phyloP scores from a whole-genome alignment of 1,140 invertebrate species.

The Diabrotica undecimpunctata region DNA sequence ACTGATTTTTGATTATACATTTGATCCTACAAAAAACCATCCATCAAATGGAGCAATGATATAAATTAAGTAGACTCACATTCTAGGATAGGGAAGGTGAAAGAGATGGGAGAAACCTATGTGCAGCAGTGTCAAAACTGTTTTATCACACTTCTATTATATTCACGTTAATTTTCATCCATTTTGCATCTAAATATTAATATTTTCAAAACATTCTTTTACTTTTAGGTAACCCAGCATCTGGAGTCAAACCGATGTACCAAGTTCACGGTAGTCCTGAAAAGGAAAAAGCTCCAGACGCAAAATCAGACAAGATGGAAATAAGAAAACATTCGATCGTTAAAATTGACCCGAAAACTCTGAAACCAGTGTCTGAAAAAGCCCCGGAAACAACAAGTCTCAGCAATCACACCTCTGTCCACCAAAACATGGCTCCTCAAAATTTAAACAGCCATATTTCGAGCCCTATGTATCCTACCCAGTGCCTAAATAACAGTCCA shows the following conservation, averaged over 20 bases:
- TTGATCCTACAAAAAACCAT: neutral
- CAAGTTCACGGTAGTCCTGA: conserved; percentile 45
- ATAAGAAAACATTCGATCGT: conserved; percentile 50
- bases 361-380: conserved; percentile 55
- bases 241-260: conserved; percentile 61
- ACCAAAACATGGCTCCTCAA: neutral
- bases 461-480: conserved; percentile 40
- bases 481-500: neutral
- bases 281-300: conserved; percentile 37
- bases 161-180: no score
- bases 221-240: conserved; percentile 52
- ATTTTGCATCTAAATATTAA: no score
- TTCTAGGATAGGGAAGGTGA: no score
- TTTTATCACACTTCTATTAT: no score
- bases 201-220: neutral
- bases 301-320: conserved; percentile 30
- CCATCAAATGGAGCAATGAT: no score
- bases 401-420: conserved; percentile 36
- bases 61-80: no score
- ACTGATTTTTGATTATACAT: neutral
- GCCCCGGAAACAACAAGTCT: conserved; percentile 50
- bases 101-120: no score
- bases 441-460: conserved; percentile 31
- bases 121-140: no score
- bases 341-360: conserved; percentile 60